Evolutionary conservation across 2,888 invertebrate genomes (phyloP), one percentile per base, ranked within the genome.

Genomic region (Caenorhabditis zanzibari): DNA sequence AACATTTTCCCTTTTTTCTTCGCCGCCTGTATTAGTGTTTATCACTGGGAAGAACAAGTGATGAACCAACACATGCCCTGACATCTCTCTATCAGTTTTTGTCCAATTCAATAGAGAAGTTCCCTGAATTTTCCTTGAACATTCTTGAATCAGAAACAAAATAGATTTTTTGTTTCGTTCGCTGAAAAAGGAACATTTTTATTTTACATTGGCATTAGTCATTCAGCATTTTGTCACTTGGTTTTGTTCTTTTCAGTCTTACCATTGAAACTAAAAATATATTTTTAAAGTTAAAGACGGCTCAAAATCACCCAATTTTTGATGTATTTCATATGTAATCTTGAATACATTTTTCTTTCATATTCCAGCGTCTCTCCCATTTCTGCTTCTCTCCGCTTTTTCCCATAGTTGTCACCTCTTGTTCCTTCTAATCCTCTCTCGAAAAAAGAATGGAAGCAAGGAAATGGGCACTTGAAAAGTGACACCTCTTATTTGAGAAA

Each of bases 1-100:
- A 64, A 52, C 64, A 56, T 56, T 63, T 52, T 47, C 68, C n/a
- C 63, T 63, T 58, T 69, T 72, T 82, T 68, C 58, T 68, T 69
- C 49, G 54, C 74, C 72, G 59, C 76, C 68, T 76, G 76, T 72
- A 75, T 73, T 82, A 77, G 82, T 77, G 82, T 77, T 77, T 77
- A 77, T 82, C 73, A 61, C 74, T 63, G 16, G 49, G 24, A 26
- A 71, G 71, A 59, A 71, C 35, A 71, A 56, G 66, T 52, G 52
- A 54, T 26, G 54, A 47, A 28, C n/a, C 41, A 64, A n/a, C 24
- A 47, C 12, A 26, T 58, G 32, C 26, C 24, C 24, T 26, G 28
- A 58, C 32, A 58, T n/a, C 32, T n/a, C 32, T 58, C 2, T 19
- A 12, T 14, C 26, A 64, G n/a, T 47, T 64, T 64, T 47, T 16